These are phyloP conservation scores for Narcine bancroftii DNA, from an alignment of 2,113 vertebrate species.

Conservation along the genomic window DNA sequence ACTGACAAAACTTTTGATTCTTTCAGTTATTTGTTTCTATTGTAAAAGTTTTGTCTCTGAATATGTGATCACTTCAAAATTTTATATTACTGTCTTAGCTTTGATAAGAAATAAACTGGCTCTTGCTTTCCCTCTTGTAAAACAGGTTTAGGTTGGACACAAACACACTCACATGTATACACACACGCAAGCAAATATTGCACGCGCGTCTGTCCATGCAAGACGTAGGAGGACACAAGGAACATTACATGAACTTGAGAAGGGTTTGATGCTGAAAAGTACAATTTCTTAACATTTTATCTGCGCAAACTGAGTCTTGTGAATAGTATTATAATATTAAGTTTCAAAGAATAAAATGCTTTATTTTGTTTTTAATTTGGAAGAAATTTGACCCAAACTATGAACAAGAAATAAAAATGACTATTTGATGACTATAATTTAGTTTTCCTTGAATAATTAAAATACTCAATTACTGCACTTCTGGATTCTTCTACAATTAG, in stretches of 20 bases:
- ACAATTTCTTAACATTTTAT: not conserved
- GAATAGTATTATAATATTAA: not conserved
- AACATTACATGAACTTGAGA: not conserved
- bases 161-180: too few relatives aligned
- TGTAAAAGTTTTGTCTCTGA: not conserved
- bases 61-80: not conserved
- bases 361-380: not conserved
- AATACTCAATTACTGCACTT: not conserved
- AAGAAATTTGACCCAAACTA: not conserved
- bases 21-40: not conserved
- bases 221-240: too few relatives aligned
- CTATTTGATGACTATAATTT: not conserved
- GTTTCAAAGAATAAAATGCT: not conserved
- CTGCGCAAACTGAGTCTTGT: not conserved
- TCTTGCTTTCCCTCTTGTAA: too few relatives aligned
- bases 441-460: not conserved
- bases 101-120: too few relatives aligned
- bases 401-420: not conserved
- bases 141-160: too few relatives aligned
- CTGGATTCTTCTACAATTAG: not conserved
- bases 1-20: not conserved
- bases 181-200: too few relatives aligned
- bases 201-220: too few relatives aligned
- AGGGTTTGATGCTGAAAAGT: not conserved
- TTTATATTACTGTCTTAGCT: too few relatives aligned